These are phyloP conservation scores for Eurytoma adleriae DNA, from an alignment of 2,888 invertebrate genomes.

Conservation along the genomic window DNA sequence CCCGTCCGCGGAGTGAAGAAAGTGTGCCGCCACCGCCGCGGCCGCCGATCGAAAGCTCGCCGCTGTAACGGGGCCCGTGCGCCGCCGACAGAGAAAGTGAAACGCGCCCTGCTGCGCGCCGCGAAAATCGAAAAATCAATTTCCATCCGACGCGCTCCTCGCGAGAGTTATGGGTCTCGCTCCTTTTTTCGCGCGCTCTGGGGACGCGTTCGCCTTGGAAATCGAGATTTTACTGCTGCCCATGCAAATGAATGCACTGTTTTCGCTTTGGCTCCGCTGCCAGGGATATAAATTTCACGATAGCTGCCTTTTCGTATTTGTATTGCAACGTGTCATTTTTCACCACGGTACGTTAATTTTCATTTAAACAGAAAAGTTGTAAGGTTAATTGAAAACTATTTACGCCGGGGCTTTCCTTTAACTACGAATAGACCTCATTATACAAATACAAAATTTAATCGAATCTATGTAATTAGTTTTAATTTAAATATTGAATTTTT, in stretches of 20 bases:
- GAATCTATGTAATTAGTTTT: too few species aligned
- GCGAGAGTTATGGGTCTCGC: background rate
- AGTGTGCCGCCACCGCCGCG: constrained; percentile 34
- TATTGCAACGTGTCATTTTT: too few species aligned
- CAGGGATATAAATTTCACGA: background rate
- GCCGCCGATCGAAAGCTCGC: constrained; percentile 41
- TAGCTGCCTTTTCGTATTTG: too few species aligned
- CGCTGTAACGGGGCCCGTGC: background rate
- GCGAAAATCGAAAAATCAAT: constrained; percentile 35
- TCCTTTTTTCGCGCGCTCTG: background rate
- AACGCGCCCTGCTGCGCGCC: constrained; percentile 3
- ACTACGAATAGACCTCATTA: too few species aligned
- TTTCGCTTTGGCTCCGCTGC: too few species aligned
- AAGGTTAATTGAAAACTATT: too few species aligned
- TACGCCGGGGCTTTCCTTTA: too few species aligned
- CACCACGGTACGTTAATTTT: too few species aligned
- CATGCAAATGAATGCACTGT: background rate
- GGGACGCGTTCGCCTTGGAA: background rate
- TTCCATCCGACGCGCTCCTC: background rate
- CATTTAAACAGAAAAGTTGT: too few species aligned
- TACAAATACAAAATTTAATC: too few species aligned
- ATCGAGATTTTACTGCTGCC: constrained; percentile 8
- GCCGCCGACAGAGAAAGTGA: constrained; percentile 41
- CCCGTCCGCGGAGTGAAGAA: constrained; percentile 35
- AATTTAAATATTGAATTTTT: too few species aligned